A percentile compares a stretch with the other conserved stretches of the same genome.
Evolutionary conservation across 2,113 vertebrate genomes (phyloP).

Genomic region (Genyomyrus donnyi): DNA sequence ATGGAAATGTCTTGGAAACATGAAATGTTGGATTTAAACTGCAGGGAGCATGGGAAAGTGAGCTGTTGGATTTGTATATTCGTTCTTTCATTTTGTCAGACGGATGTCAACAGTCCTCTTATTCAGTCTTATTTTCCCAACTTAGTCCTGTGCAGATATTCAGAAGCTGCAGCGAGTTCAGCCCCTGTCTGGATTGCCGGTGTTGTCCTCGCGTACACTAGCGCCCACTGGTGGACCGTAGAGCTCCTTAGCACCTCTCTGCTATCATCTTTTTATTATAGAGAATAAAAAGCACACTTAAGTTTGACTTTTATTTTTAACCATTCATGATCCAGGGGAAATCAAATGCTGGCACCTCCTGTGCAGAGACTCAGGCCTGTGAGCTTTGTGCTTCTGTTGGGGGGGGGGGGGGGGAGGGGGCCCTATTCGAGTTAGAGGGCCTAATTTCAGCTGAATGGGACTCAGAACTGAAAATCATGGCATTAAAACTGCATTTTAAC

Average conservation of each 20-base stretch:
- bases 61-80: not conserved
- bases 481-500: slow-evolving; percentile 52
- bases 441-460: slow-evolving; percentile 28
- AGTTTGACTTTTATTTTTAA: not conserved
- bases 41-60: slow-evolving; percentile 9
- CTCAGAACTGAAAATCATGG: slow-evolving; percentile 35
- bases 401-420: not conserved
- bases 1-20: slow-evolving; percentile 3
- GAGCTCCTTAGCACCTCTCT: not conserved
- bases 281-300: slow-evolving; percentile 10
- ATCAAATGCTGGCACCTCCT: not conserved
- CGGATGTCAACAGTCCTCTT: not conserved
- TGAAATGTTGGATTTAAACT: slow-evolving; percentile 19
- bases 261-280: not conserved
- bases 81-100: not conserved
- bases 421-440: slow-evolving; percentile 17
- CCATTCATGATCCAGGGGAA: not conserved
- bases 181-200: not conserved
- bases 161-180: not conserved
- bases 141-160: not conserved
- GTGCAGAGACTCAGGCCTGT: not conserved
- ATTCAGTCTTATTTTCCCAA: not conserved
- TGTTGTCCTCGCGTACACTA: not conserved
- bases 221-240: too few relatives aligned
- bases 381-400: not conserved